Conservation (phyloP, 2,797 vertebrate genomes). For the Podarcis lilfordi region DNA sequence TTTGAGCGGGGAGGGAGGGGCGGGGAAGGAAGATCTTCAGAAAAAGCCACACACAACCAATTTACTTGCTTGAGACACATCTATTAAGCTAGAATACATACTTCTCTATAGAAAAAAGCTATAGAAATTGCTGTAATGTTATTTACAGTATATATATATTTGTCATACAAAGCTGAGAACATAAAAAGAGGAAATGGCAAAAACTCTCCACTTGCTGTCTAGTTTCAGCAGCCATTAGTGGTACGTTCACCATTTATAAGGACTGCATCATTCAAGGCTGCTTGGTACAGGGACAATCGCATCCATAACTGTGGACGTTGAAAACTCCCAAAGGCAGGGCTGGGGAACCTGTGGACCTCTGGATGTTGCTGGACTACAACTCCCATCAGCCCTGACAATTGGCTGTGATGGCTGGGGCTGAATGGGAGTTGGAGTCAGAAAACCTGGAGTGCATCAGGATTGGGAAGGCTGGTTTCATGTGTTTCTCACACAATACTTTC, state of each 20-base stretch:
- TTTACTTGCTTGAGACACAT: background rate
- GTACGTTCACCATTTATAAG: slow-evolving; percentile 86
- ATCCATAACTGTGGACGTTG: background rate
- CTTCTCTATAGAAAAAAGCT: slow-evolving; percentile 19
- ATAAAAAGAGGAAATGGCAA: slow-evolving; percentile 61
- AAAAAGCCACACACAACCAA: background rate
- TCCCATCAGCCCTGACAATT: too few species aligned
- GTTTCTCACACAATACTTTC: too few species aligned
- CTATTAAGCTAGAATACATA: slow-evolving; percentile 10
- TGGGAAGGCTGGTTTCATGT: too few species aligned
- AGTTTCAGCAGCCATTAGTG: slow-evolving; percentile 86
- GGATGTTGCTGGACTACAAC: background rate
- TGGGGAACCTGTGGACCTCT: too few species aligned
- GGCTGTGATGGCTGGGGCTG: too few species aligned
- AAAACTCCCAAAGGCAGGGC: too few species aligned
- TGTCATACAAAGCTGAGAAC: slow-evolving; percentile 70
- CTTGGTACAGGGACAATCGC: slow-evolving; percentile 69
- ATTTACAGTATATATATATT: slow-evolving; percentile 53
- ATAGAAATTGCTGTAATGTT: slow-evolving; percentile 56
- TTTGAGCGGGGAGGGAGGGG: background rate
- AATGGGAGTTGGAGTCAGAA: too few species aligned
- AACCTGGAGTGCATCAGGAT: too few species aligned
- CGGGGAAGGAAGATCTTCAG: background rate
- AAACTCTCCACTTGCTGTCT: slow-evolving; percentile 62
- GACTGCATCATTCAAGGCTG: slow-evolving; percentile 88